phyloP scores from a whole-genome alignment of 1,140 invertebrate species.

The Orius insidiosus region DNA sequence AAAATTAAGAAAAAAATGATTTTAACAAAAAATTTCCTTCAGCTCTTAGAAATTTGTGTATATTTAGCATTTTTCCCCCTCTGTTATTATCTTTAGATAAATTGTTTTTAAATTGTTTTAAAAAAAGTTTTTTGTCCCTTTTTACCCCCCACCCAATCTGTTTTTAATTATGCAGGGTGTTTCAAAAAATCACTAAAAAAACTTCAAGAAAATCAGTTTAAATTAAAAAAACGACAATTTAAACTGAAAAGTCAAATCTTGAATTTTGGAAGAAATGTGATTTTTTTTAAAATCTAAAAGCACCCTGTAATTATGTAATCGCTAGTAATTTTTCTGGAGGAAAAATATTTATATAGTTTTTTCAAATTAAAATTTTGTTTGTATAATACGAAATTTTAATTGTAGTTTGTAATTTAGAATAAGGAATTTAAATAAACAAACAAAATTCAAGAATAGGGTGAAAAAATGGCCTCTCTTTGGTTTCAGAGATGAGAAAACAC shows the following conservation, averaged over 20 bases:
- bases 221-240: too few relatives aligned
- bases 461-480: too few relatives aligned
- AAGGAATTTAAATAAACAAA: conserved; percentile 3
- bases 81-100: too few relatives aligned
- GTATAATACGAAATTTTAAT: conserved; percentile 1
- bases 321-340: not conserved
- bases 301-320: not conserved
- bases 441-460: not conserved
- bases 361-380: not conserved
- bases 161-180: not conserved
- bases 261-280: too few relatives aligned
- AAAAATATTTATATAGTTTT: not conserved
- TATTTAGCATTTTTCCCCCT: too few relatives aligned
- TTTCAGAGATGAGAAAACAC: not conserved
- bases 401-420: conserved; percentile 1
- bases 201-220: too few relatives aligned
- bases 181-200: too few relatives aligned
- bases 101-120: conserved; percentile 1
- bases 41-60: too few relatives aligned
- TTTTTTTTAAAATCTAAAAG: too few relatives aligned
- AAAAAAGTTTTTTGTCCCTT: conserved; percentile 1
- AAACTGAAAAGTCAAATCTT: not conserved
- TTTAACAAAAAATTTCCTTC: too few relatives aligned
- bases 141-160: not conserved
- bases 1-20: too few relatives aligned